Evolutionary conservation across 2,888 invertebrate species (phyloP).

Genomic region (Calameuta pallipes): DNA sequence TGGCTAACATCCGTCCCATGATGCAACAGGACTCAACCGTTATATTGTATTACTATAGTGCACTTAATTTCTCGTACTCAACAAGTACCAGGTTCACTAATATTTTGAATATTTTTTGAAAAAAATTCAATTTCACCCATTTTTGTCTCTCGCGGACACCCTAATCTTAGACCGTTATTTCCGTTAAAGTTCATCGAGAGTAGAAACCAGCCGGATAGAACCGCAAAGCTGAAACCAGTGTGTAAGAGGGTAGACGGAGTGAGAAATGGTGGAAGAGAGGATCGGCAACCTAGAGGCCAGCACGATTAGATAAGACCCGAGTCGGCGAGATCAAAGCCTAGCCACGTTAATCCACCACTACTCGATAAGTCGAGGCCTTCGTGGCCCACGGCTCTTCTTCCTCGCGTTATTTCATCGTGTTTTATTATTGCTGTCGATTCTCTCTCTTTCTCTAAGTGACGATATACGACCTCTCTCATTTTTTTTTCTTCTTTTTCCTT

Average conservation of each 20-base stretch:
- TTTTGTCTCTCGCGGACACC: background rate
- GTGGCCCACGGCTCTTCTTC: slow-evolving; percentile 12
- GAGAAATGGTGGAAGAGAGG: slow-evolving; percentile 33
- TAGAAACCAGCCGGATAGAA: background rate
- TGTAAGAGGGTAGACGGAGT: background rate
- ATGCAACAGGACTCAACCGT: background rate
- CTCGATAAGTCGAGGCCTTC: slow-evolving; percentile 63
- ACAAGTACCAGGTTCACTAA: background rate
- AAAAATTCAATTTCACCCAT: background rate
- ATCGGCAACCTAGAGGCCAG: slow-evolving; percentile 30
- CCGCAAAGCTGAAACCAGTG: background rate
- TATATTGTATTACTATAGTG: background rate
- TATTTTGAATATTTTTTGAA: no score
- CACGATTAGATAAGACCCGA: slow-evolving; percentile 63
- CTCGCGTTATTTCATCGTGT: background rate
- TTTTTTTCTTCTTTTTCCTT: background rate
- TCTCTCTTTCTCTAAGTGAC: background rate
- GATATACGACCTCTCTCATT: background rate
- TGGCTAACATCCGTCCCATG: background rate
- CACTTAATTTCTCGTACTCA: background rate
- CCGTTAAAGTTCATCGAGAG: background rate
- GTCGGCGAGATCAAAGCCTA: slow-evolving; percentile 64
- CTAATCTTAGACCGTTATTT: background rate
- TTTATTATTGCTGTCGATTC: background rate
- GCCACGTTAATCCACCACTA: slow-evolving; percentile 64